These are phyloP conservation scores for Leptoclinus maculatus DNA, from an alignment of 2,797 vertebrate species.

Conservation along the genomic window DNA sequence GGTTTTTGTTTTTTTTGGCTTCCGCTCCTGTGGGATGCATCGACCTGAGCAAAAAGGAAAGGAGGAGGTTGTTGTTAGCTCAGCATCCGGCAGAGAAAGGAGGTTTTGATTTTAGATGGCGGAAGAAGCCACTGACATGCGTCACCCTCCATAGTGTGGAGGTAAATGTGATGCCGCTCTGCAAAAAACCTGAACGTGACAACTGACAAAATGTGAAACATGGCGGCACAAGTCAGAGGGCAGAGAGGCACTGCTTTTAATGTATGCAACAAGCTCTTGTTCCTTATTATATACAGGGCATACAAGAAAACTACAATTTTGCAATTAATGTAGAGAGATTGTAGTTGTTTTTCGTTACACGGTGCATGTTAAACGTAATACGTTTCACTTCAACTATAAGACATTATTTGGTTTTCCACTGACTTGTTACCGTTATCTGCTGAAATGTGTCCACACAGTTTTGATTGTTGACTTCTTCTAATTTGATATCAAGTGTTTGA, in stretches of 20 bases:
- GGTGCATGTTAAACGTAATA: neutral
- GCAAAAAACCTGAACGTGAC: slow-evolving; percentile 34
- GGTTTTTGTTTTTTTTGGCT: slow-evolving; percentile 23
- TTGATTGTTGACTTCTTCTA: neutral
- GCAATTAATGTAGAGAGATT: neutral
- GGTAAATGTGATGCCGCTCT: slow-evolving; percentile 34
- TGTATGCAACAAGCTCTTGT: neutral
- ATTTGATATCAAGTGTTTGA: neutral
- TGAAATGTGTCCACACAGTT: neutral
- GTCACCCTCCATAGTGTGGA: slow-evolving; percentile 47
- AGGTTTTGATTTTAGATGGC: slow-evolving; percentile 52
- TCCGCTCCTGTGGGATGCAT: slow-evolving; percentile 54
- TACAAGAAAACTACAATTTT: neutral
- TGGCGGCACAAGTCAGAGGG: slow-evolving; percentile 12
- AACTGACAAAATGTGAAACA: slow-evolving; percentile 40
- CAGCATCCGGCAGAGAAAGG: slow-evolving; percentile 36
- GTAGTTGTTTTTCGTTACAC: no score
- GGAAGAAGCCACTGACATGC: slow-evolving; percentile 50
- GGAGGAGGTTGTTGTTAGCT: slow-evolving; percentile 48
- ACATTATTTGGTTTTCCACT: neutral
- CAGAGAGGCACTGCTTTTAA: neutral
- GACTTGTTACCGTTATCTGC: neutral
- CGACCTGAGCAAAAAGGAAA: slow-evolving; percentile 44
- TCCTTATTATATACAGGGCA: neutral
- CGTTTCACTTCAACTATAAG: no score